Evolutionary conservation across 2,797 vertebrate genomes (phyloP).

Genomic region (Poeciliopsis gracilis): DNA sequence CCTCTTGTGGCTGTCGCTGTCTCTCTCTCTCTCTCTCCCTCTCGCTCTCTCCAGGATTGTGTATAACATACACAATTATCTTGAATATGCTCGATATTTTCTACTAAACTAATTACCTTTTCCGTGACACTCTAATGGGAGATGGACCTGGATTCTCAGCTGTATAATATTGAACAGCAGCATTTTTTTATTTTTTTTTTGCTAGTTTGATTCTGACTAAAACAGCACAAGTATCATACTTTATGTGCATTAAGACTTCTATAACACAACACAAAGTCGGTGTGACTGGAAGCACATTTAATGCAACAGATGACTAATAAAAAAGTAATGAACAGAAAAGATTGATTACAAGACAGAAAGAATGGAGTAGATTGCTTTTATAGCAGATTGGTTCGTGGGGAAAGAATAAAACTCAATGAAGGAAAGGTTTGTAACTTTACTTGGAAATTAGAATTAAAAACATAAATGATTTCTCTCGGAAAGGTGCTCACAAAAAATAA

Average conservation of each 20-base stretch:
- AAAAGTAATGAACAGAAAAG: conserved; percentile 12
- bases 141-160: neutral
- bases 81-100: neutral
- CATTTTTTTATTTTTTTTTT: neutral
- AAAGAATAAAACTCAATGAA: conserved; percentile 32
- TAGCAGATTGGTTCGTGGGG: conserved; percentile 20
- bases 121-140: neutral
- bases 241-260: neutral
- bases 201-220: neutral
- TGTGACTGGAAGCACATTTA: neutral
- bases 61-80: neutral
- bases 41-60: neutral
- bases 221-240: neutral
- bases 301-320: no score
- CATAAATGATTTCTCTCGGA: conserved; percentile 27
- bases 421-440: conserved; percentile 43
- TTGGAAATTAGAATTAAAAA: conserved; percentile 36
- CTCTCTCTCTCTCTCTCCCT: neutral
- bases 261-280: neutral
- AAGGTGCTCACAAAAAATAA: conserved; percentile 30
- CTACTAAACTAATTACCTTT: neutral
- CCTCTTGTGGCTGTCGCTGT: neutral
- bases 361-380: neutral
- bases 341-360: conserved; percentile 18
- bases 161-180: neutral